Base-by-base conservation (phyloP, 2,888 invertebrate species). In the Sesia bembeciformis region DNA sequence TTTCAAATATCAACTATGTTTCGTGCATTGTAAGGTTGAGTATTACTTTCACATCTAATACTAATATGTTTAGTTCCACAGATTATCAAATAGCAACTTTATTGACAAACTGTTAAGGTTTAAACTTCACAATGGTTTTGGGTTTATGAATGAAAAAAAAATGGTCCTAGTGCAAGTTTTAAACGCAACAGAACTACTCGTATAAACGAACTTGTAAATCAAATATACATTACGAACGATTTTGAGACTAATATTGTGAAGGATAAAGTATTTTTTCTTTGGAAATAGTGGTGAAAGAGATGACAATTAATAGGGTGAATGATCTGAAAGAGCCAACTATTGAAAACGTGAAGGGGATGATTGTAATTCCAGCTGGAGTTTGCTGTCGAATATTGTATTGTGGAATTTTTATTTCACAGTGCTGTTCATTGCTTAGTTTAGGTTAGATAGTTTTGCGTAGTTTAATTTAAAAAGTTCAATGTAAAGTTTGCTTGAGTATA, bases 271-370 rank as follows among this genome's bases (percentile, higher is more conserved):
- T 3, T 59, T 52, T 63, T 72, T 23, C 4, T 43, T 52, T 40
- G 6, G 4, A 40, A 6, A 8, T 51, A 53, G 7, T 60, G 56
- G 7, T 38, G 3, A 76, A 78, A 76, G 65, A 72, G 67, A 72
- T 67, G 70, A 73, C 81, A 78, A 82, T 85, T 85, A 85, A 83
- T 82, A 81, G 85, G 85, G 82, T 81, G 83, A 81, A 76, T 78
- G 83, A 83, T 84, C 78, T 74, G 23, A 78, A 76, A 76, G 76
- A 70, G 67, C 61, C 67, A 67, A 74, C 77, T 74, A 81, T 81
- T 81, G 79, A 80, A 78, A 72, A 67, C 23, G 23, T 46, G 8
- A 46, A 50, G 50, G 50, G 50, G 50, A 50, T 46, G 38, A 50
- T 39, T 38, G 23, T 5, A 39, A 38, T 50, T 6, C 5, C 42